Conservation (phyloP, 2,113 vertebrate species). For the Furnarius figulus region DNA sequence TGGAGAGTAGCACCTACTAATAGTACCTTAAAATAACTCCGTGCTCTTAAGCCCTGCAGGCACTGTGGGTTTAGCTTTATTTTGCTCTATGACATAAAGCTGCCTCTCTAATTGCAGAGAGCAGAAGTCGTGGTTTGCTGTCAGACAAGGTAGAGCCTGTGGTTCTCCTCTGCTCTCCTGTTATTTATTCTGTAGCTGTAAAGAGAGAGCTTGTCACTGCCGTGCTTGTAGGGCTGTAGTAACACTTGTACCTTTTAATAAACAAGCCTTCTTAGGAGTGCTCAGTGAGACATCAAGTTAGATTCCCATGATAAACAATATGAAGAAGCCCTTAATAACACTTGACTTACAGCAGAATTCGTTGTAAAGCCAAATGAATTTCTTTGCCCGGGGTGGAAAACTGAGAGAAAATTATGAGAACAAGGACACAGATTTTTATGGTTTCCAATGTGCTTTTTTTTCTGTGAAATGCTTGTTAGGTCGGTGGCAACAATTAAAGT, state of each 20-base stretch:
- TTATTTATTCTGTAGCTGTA: not conserved
- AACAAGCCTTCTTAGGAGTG: not conserved
- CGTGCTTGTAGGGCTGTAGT: not conserved
- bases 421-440: not conserved
- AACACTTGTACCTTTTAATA: slow-evolving; percentile 51
- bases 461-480: not conserved
- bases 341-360: not conserved
- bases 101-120: not conserved
- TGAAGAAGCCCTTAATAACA: not conserved
- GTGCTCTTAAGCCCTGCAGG: not conserved
- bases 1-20: not conserved
- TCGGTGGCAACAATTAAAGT: not conserved
- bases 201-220: not conserved
- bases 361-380: slow-evolving; percentile 23
- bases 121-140: not conserved
- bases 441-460: not conserved
- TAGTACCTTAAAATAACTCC: not conserved
- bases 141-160: not conserved
- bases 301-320: not conserved
- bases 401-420: not conserved
- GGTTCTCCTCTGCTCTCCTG: fast-evolving
- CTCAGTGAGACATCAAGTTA: not conserved
- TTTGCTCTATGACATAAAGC: not conserved
- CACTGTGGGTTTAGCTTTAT: not conserved
- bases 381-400: slow-evolving; percentile 9